A percentile compares a stretch with the other conserved stretches of the same genome.
Evolutionary conservation across 2,113 vertebrate genomes (phyloP).

Genomic region (Rostratula benghalensis): DNA sequence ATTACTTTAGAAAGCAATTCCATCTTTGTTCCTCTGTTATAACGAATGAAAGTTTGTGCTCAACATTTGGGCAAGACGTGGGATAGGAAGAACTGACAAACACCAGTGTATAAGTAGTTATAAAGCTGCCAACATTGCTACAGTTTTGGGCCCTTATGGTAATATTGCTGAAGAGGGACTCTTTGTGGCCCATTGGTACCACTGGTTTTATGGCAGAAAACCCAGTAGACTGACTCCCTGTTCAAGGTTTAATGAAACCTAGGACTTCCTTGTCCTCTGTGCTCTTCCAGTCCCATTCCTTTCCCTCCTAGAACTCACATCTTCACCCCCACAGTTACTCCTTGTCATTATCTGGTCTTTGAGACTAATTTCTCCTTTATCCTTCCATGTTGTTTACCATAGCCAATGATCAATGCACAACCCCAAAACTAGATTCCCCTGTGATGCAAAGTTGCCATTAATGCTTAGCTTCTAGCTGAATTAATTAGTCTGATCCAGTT

Average conservation of each 20-base stretch:
- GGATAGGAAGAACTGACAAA: not conserved
- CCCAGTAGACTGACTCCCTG: not conserved
- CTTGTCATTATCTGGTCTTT: not conserved
- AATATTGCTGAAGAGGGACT: not conserved
- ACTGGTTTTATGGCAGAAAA: not conserved
- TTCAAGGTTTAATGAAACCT: not conserved
- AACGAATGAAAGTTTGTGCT: not conserved
- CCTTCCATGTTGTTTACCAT: not conserved
- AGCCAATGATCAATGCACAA: not conserved
- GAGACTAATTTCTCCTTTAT: not conserved
- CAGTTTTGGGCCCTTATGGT: not conserved
- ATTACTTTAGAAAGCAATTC: not conserved
- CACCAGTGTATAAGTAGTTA: not conserved
- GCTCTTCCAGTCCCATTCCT: not conserved
- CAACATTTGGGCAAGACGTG: not conserved
- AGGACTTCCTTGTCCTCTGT: not conserved
- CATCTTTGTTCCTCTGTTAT: not conserved
- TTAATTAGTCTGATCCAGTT: not conserved
- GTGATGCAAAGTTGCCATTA: not conserved
- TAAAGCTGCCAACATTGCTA: rapidly evolving
- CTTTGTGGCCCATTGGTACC: not conserved
- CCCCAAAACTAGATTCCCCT: not conserved
- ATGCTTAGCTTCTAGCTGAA: not conserved
- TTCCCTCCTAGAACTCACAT: not conserved
- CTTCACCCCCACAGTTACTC: not conserved